Conservation (phyloP, 2,113 vertebrate genomes). For the Pao palembangensis region DNA sequence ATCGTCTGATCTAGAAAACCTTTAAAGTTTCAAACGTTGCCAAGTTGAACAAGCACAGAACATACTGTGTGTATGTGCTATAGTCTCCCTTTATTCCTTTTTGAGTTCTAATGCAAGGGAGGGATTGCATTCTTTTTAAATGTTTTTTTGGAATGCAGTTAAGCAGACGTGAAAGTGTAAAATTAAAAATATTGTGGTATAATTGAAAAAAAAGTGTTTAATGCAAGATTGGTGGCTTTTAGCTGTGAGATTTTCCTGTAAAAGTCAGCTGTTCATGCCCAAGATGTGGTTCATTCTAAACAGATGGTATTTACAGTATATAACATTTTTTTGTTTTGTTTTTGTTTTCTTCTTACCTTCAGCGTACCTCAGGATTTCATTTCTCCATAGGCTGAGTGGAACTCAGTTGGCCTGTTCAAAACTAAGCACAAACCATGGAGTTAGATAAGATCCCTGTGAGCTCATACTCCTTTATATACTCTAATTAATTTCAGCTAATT, state of each 20-base stretch:
- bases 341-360: too few relatives aligned
- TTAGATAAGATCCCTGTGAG: neutral
- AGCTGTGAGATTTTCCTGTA: neutral
- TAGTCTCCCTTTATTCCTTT: neutral
- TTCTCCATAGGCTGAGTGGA: conserved; percentile 9
- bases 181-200: too few relatives aligned
- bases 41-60: too few relatives aligned
- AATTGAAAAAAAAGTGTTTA: conserved; percentile 1
- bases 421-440: neutral
- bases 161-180: too few relatives aligned
- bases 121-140: neutral
- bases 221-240: conserved; percentile 50
- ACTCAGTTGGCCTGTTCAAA: neutral
- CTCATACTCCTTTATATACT: neutral
- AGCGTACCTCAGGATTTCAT: conserved; percentile 10
- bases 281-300: too few relatives aligned
- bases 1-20: too few relatives aligned
- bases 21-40: too few relatives aligned
- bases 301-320: too few relatives aligned
- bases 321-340: too few relatives aligned
- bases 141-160: too few relatives aligned
- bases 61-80: too few relatives aligned
- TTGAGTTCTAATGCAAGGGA: neutral
- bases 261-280: too few relatives aligned
- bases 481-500: neutral